Conservation (phyloP, 2,888 invertebrate genomes). For the Taenaris catops region DNA sequence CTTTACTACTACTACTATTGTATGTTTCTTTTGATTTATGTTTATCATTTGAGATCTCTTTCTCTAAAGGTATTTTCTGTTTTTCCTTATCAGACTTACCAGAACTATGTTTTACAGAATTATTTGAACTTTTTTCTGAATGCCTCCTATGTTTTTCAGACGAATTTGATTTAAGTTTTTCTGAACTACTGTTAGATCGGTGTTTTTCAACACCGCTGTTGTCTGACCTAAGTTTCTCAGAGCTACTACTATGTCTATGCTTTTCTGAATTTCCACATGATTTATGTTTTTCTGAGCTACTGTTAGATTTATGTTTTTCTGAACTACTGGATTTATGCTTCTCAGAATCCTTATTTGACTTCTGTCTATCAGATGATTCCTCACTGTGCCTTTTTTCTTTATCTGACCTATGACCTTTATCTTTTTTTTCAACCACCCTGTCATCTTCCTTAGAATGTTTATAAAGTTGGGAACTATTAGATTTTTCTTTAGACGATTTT, state of each 20-base stretch:
- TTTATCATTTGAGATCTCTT: slow-evolving; percentile 42
- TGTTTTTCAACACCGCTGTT: slow-evolving; percentile 40
- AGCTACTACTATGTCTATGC: slow-evolving; percentile 39
- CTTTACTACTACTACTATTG: slow-evolving; percentile 49
- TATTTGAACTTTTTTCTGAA: slow-evolving; percentile 38
- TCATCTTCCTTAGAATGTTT: slow-evolving; percentile 27
- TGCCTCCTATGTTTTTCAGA: slow-evolving; percentile 37
- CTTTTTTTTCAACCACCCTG: slow-evolving; percentile 17
- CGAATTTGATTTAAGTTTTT: slow-evolving; percentile 41
- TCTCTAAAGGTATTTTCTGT: slow-evolving; percentile 44
- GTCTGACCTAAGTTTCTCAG: slow-evolving; percentile 38
- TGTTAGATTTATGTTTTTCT: slow-evolving; percentile 34
- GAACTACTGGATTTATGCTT: slow-evolving; percentile 28
- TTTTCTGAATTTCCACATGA: slow-evolving; percentile 40
- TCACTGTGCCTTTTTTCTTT: slow-evolving; percentile 19
- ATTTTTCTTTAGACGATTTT: slow-evolving; percentile 43
- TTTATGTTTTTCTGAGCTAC: slow-evolving; percentile 25
- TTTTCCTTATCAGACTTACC: slow-evolving; percentile 36
- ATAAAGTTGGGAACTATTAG: slow-evolving; percentile 42
- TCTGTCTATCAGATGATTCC: slow-evolving; percentile 15
- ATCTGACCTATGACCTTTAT: slow-evolving; percentile 23
- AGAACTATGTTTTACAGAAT: slow-evolving; percentile 36
- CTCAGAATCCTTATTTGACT: slow-evolving; percentile 17
- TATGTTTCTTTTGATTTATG: slow-evolving; percentile 42
- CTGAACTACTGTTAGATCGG: slow-evolving; percentile 35